Evolutionary conservation across 2,113 vertebrate species (phyloP), one percentile per base, ranked within the genome.

Genomic region (Falcunculus frontatus): DNA sequence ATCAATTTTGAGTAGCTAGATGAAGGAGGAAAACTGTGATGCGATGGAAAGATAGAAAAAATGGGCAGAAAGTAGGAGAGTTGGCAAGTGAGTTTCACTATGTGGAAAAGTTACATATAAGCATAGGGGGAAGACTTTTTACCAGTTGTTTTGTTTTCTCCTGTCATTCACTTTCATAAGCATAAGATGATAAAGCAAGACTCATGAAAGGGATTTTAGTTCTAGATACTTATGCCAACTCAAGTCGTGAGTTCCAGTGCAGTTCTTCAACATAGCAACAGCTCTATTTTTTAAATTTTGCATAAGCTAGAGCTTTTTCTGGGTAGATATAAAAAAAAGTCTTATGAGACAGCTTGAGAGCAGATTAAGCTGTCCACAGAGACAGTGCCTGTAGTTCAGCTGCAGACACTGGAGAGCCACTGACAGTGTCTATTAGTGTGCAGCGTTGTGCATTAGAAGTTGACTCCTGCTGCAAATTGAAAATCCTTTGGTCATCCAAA

Each of bases 191-290:
- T 69, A 94, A 91, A 75, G 53, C 65, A 79, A 49, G 79, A 84
- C 12, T 76, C 41, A 33, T 21, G 78, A 69, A 60, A 0, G 0
- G 26, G n/a, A 53, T 76, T 94, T 91, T 49, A 47, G 16, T 87
- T 84, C 41, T 70, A 90, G 56, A 35, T 82, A 64, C 49, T 93
- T 91, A 41, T 7, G 22, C 69, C 69, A 94, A 11, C 27, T 75
- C 39, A 64, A 63, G 33, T 55, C 8, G 3, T 35, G 52, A 91
- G 47, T 89, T 78, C 27, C 25, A 87, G 65, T 64, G 81, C 60
- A 60, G 15, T 56, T 91, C 76, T 87, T 93, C 49, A 87, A 35
- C 90, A 84, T 77, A 89, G 81, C 87, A 96, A 91, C 84, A 81
- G 76, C 76, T 94, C 86, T 82, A 6, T 70, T 63, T 91, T 94